Evolutionary conservation across 2,113 vertebrate genomes (phyloP), one percentile per base, ranked within the genome.

Genomic region (Hippoglossus stenolepis): DNA sequence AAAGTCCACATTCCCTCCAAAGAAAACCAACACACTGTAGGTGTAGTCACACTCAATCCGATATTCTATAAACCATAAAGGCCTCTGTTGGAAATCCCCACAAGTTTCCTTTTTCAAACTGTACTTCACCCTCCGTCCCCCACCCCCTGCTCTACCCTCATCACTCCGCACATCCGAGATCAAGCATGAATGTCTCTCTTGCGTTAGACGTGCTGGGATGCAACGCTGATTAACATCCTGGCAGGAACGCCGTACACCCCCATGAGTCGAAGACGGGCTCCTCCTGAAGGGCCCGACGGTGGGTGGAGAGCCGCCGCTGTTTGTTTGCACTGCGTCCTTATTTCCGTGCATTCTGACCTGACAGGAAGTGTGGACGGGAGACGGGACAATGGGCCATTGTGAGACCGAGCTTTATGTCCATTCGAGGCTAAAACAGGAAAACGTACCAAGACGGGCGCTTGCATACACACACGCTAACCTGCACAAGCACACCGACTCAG

Each of bases 311-410:
- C 86, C 75, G 78, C 75, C 63, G 73, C 87, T 93, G 93, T 95
- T 95, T 95, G 94, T 95, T 95, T 95, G 92, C 93, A 86, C 92
- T 91, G 64, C 79, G 89, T 91, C 87, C 87, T 79, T 90, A 90
- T 94, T 95, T 95, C 94, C 94, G 93, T 89, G 90, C 95, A 95
- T 95, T 95, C 90, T 95, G 93, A 90, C 73, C 65, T 73, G 82
- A 80, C 92, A 94, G 94, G 94, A 95, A 94, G 88, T 63, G 69
- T 84, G 87, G 65, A 90, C 77, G 70, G 85, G 83, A 88, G 87
- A 87, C 65, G 31, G 83, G 91, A 95, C 94, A 95, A 95, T 95
- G 89, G 93, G 85, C 93, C 92, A 95, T 95, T 94, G 93, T 94
- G 54, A 92, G 91, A 71, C 54, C 12, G 54, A 64, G 67, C 86